phyloP scores from a whole-genome alignment of 2,113 vertebrate genomes.

The Crotophaga sulcirostris region DNA sequence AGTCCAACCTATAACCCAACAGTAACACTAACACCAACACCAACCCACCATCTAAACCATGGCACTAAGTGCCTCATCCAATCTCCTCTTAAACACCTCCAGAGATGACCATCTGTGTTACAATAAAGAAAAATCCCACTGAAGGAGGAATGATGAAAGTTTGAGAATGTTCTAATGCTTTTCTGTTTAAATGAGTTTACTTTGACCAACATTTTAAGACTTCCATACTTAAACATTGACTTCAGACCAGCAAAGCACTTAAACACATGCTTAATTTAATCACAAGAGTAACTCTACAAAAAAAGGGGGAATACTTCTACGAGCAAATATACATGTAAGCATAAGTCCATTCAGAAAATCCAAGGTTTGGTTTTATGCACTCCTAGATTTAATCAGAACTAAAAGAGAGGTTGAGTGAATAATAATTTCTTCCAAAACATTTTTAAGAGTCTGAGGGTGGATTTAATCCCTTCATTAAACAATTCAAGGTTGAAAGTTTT shows the following conservation, averaged over 20 bases:
- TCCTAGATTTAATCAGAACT: constrained; percentile 1
- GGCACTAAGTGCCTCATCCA: no score
- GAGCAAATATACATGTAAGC: background rate
- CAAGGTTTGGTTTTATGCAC: background rate
- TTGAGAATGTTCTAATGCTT: background rate
- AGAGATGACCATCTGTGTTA: background rate
- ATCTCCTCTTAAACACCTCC: no score
- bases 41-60: no score
- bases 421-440: background rate
- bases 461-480: constrained; percentile 3
- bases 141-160: background rate
- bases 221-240: background rate
- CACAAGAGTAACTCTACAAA: background rate
- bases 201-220: background rate
- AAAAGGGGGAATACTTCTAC: background rate
- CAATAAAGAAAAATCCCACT: background rate
- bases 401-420: background rate
- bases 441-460: background rate
- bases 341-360: background rate
- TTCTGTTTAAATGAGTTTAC: background rate
- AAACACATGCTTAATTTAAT: background rate
- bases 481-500: background rate
- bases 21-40: no score
- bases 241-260: background rate
- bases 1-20: no score